phyloP scores from a whole-genome alignment of 2,113 vertebrate genomes.

The Barbus barbus region DNA sequence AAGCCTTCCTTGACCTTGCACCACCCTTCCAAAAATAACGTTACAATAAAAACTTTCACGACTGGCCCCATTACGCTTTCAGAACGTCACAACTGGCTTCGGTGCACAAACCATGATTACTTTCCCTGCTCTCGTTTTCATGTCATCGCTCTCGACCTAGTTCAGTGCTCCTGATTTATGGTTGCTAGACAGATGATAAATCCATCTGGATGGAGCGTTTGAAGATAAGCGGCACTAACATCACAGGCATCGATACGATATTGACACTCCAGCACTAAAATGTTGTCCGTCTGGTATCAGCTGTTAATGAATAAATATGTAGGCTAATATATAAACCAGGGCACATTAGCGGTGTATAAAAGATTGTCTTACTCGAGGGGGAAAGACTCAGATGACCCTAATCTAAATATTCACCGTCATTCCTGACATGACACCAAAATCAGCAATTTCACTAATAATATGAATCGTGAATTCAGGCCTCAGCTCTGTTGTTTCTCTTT shows the following conservation, averaged over 20 bases:
- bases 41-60: not conserved
- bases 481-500: not conserved
- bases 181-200: not conserved
- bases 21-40: not conserved
- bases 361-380: not conserved
- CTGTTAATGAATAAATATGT: conserved; percentile 1
- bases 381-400: not conserved
- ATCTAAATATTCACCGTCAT: not conserved
- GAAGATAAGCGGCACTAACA: not conserved
- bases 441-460: not conserved
- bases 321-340: conserved; percentile 4
- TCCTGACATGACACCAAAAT: not conserved
- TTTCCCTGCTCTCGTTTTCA: conserved; percentile 16
- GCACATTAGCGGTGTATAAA: not conserved
- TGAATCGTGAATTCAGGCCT: conserved; percentile 38
- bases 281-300: not conserved
- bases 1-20: not conserved
- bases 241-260: not conserved
- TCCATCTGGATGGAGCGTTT: not conserved
- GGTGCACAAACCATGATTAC: not conserved
- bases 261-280: not conserved
- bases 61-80: conserved; percentile 1
- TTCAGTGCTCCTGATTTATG: not conserved
- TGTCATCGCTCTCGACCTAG: not conserved
- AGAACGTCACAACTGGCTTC: not conserved